These are phyloP conservation scores for Crocodylus rhombifer DNA, from an alignment of 2,797 vertebrate genomes.

Conservation along the genomic window DNA sequence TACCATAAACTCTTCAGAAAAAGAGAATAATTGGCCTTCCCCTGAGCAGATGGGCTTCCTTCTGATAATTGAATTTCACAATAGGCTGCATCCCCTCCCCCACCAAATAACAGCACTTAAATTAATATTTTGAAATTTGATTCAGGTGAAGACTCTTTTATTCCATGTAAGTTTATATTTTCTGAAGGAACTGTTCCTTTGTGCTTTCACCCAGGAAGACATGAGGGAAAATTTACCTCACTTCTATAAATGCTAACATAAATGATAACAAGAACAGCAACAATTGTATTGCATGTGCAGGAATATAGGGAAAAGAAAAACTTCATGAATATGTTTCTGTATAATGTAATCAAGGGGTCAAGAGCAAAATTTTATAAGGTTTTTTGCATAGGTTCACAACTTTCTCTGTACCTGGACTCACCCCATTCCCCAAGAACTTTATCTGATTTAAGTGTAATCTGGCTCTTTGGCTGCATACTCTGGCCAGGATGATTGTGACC, in stretches of 20 bases:
- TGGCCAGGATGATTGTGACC: not conserved
- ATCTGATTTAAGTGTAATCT: not conserved
- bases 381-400: not conserved
- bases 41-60: not conserved
- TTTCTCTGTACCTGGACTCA: not conserved
- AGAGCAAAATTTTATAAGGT: not conserved
- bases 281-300: not conserved
- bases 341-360: not conserved
- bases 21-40: not conserved
- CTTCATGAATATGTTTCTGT: not conserved
- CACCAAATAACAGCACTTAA: not conserved
- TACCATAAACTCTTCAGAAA: not conserved
- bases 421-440: not conserved
- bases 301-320: not conserved
- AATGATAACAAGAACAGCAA: not conserved
- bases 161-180: not conserved
- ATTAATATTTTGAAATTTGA: not conserved
- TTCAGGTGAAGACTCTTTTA: not conserved
- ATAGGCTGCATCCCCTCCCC: not conserved
- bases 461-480: not conserved
- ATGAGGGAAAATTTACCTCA: not conserved
- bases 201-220: not conserved
- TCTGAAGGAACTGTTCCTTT: not conserved
- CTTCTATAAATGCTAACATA: not conserved
- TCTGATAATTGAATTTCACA: constrained; percentile 25